A percentile compares a stretch with the other conserved stretches of the same genome.
phyloP scores from a whole-genome alignment of 1,140 invertebrate genomes.

The Chlorops oryzae region DNA sequence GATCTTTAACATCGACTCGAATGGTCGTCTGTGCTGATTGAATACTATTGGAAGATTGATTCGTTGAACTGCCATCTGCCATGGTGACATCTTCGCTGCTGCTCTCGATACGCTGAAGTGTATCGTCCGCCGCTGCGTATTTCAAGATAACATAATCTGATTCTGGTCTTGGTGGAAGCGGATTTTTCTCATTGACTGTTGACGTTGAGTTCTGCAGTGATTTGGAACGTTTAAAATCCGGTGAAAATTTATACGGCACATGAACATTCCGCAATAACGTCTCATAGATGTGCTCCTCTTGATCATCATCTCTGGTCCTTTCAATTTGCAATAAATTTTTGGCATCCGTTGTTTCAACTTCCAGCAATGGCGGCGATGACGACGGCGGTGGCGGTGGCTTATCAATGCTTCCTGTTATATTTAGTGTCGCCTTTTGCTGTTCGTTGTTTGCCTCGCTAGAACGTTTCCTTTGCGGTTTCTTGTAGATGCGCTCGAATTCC shows the following conservation, averaged over 20 bases:
- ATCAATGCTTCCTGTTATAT: too few species aligned
- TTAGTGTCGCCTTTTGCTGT: too few species aligned
- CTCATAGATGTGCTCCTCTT: slow-evolving; percentile 42
- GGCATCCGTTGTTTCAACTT: slow-evolving; percentile 18
- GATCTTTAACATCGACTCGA: too few species aligned
- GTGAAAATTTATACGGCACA: slow-evolving; percentile 46
- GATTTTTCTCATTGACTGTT: slow-evolving; percentile 25
- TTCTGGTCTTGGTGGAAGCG: slow-evolving; percentile 26
- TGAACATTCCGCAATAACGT: slow-evolving; percentile 43
- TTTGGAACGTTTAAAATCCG: slow-evolving; percentile 33
- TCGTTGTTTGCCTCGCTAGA: too few species aligned
- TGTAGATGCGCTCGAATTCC: slow-evolving; percentile 72
- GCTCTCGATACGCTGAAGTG: slow-evolving; percentile 31
- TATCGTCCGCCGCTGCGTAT: slow-evolving; percentile 34
- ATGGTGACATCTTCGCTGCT: too few species aligned
- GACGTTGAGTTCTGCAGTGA: slow-evolving; percentile 26
- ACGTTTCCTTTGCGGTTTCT: slow-evolving; percentile 58
- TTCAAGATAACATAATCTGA: slow-evolving; percentile 47
- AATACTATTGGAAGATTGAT: too few species aligned
- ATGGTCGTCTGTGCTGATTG: too few species aligned
- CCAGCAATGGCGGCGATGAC: slow-evolving; percentile 34
- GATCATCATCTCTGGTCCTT: slow-evolving; percentile 7
- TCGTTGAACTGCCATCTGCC: too few species aligned
- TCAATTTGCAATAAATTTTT: too few species aligned
- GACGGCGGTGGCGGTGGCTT: slow-evolving; percentile 29